Base-by-base conservation (phyloP, 2,888 invertebrate species). In the Aphodius sticticus region DNA sequence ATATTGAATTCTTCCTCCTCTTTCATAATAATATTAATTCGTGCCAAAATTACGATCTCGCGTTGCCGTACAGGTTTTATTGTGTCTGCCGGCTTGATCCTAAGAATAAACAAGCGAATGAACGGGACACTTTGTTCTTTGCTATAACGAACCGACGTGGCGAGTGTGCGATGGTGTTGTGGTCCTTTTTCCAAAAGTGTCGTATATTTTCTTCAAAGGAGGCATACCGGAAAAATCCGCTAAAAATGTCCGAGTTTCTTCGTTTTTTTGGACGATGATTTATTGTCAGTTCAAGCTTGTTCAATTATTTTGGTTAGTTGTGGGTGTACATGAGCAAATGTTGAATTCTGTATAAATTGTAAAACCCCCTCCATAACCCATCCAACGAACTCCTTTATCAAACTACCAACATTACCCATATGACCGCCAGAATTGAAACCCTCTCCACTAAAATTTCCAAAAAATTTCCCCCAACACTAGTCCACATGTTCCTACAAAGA, bases 1-100 rank as follows among this genome's bases (percentile, higher is more conserved):
- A 82, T 81, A 83, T 83, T 82, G 82, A 84, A 84, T 84, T 83
- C 83, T 81, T 79, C 78, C 81, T 82, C 81, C 53, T 53, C 78
- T 84, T 84, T 83, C 83, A 82, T 83, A 83, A 83, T 80, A 81
- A 81, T 83, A 82, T 83, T 83, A 82, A 83, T 81, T 80, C 80
- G 78, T 76, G 77, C 80, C 70, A 81, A 80, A 83, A 82, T 83
- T 83, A 83, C 78, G 77, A 75, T 69, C 69, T 80, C 16, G 76
- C 77, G 69, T 26, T 70, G 9, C 26, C 77, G 70, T 38, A 26
- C 72, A 38, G 53, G 77, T 77, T 77, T 77, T 77, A 77, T 77
- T 77, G 77, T 77, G 77, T 77, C 77, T 77, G 77, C 35, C 12
- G 53, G 53, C 26, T 26, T 26, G 26, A 53, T 53, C 12, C 53